Conservation (phyloP, 1,140 invertebrate genomes). For the Vanessa atalanta region DNA sequence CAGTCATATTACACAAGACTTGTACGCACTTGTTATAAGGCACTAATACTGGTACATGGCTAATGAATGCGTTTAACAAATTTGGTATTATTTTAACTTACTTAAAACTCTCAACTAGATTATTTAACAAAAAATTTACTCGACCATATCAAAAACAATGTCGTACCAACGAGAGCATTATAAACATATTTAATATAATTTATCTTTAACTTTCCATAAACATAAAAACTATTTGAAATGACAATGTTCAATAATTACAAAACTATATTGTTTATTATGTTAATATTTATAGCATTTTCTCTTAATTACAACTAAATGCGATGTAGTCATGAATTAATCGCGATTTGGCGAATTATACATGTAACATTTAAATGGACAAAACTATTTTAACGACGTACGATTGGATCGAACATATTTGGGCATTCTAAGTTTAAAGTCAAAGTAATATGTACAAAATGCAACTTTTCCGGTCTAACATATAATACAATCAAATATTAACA, state of each 20-base stretch:
- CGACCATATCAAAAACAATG: conserved; percentile 1
- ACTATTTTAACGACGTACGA: not conserved
- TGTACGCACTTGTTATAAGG: conserved; percentile 48
- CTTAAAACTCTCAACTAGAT: conserved; percentile 6
- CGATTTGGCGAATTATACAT: not conserved
- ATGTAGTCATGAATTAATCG: not conserved
- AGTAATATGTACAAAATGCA: not conserved
- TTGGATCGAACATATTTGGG: not conserved
- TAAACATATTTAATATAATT: conserved; percentile 1
- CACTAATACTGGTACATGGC: conserved; percentile 52
- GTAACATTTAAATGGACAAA: not conserved
- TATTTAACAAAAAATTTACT: conserved; percentile 15
- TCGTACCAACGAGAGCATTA: not conserved
- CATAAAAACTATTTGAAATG: conserved; percentile 1
- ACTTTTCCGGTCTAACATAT: not conserved
- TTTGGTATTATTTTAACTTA: conserved; percentile 20
- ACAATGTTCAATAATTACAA: not conserved
- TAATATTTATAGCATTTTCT: conserved; percentile 17
- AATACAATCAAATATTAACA: not conserved
- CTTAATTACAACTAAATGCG: conserved; percentile 27
- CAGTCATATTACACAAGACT: conserved; percentile 4
- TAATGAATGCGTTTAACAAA: conserved; percentile 17
- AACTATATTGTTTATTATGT: conserved; percentile 1
- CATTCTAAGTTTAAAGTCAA: not conserved
- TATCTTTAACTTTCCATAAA: conserved; percentile 3